Base-by-base conservation (phyloP, 2,888 invertebrate species). In the Antheraea yamamai region DNA sequence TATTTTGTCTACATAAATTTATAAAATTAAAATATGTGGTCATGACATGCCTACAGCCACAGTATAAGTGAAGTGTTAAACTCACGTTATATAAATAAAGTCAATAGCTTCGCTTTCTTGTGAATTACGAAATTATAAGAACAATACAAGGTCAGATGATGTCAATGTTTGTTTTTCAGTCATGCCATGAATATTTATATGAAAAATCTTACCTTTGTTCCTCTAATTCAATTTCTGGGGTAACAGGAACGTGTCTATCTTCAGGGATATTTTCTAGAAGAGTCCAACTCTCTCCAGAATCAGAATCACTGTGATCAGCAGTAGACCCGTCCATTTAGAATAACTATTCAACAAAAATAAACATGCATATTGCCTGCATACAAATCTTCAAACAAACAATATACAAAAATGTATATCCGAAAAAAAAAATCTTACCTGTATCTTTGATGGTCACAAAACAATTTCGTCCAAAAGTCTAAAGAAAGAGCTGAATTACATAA, bases 251-350 rank as follows among this genome's bases (percentile, higher is more conserved):
- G 76, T 90, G 90, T 74, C 91, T 89, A 4, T 82, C 87, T 1
- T 84, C 76, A 58, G 91, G 85, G 73, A 83, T 83, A 76, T 87
- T 85, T 74, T 95, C 94, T 73, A 95, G 83, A 78, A 95, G 81
- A 72, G 93, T 95, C 95, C 95, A 95, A 85, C 95, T 95, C 77
- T 95, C 95, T 70, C 94, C 94, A 51, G 95, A 95, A 84, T 95
- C 95, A n/a, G 95, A 95, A 84, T 95, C 95, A 81, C 94, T 95
- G 79, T 92, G 92, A 73, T 94, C 94, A 72, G 87, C 76, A 77
- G 81, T 81, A 76, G 88, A 84, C 78, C 88, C 90, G 85, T 95
- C 95, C 94, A 95, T 95, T 87, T 85, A 80, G 39, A 70, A 35
- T 74, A 71, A 39, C 74, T 74, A 71, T 23, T 47, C 14, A 70